phyloP scores from a whole-genome alignment of 2,797 vertebrate species.

The Calcarius lapponicus region DNA sequence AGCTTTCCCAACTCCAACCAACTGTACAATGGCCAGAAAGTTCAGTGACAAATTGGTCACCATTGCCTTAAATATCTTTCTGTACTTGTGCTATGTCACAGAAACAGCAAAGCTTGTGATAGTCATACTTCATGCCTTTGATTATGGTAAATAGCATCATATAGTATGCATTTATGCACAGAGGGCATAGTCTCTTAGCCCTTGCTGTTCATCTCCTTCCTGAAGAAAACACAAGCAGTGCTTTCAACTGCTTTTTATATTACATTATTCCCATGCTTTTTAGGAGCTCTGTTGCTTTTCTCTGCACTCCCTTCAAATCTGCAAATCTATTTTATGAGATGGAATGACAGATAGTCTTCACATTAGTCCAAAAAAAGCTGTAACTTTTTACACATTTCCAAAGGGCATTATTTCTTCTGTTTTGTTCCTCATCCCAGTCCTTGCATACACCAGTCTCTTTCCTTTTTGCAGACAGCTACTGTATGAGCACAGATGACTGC shows the following conservation, averaged over 20 bases:
- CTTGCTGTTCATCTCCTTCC: neutral
- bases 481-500: neutral
- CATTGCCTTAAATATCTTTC: neutral
- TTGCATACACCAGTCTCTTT: neutral
- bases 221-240: neutral
- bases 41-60: neutral
- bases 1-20: neutral
- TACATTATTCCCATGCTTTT: neutral
- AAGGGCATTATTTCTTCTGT: neutral
- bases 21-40: neutral
- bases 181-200: neutral
- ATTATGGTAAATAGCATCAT: neutral
- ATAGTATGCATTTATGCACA: neutral
- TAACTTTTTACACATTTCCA: neutral
- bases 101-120: neutral
- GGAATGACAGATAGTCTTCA: neutral
- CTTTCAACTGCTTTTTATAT: neutral
- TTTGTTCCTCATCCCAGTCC: neutral
- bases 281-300: neutral
- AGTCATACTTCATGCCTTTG: neutral
- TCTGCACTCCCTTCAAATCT: neutral
- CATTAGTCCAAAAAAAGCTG: neutral
- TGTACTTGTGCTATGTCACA: neutral
- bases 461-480: neutral
- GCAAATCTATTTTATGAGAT: neutral